Evolutionary conservation across 2,888 invertebrate species (phyloP).

Genomic region (Tetragonisca angustula): DNA sequence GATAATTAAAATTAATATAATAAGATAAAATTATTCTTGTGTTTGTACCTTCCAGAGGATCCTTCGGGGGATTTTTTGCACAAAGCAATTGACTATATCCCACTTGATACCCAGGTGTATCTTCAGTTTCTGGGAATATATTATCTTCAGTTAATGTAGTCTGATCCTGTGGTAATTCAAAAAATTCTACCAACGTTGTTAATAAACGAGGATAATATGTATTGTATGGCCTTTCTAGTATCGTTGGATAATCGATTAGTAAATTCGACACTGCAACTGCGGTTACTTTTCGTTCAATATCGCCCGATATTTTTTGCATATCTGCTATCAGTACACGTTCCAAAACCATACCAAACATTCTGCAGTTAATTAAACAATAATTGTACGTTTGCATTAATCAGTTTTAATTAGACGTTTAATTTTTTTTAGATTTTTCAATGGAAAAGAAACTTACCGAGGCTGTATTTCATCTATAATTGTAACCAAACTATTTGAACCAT

Average conservation of each 20-base stretch:
- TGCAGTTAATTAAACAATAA: constrained; percentile 77
- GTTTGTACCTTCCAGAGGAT: constrained; percentile 89
- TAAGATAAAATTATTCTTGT: not conserved
- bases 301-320: constrained; percentile 93
- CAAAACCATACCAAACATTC: constrained; percentile 98
- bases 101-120: constrained; percentile 93
- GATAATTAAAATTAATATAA: not conserved
- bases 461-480: constrained; percentile 94
- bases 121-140: constrained; percentile 93
- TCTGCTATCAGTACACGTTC: constrained; percentile 95
- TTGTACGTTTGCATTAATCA: not conserved
- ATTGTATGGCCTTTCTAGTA: constrained; percentile 88
- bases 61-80: constrained; percentile 90
- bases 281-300: constrained; percentile 94
- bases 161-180: constrained; percentile 95
- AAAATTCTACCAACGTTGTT: constrained; percentile 89
- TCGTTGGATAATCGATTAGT: constrained; percentile 90
- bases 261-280: constrained; percentile 95
- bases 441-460: constrained; percentile 87
- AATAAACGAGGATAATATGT: constrained; percentile 78
- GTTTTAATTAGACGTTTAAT: not conserved
- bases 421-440: not conserved
- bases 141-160: constrained; percentile 92
- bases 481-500: constrained; percentile 90
- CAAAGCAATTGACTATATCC: constrained; percentile 95